Evolutionary conservation across 2,113 vertebrate genomes (phyloP).

Genomic region (Parus major): DNA sequence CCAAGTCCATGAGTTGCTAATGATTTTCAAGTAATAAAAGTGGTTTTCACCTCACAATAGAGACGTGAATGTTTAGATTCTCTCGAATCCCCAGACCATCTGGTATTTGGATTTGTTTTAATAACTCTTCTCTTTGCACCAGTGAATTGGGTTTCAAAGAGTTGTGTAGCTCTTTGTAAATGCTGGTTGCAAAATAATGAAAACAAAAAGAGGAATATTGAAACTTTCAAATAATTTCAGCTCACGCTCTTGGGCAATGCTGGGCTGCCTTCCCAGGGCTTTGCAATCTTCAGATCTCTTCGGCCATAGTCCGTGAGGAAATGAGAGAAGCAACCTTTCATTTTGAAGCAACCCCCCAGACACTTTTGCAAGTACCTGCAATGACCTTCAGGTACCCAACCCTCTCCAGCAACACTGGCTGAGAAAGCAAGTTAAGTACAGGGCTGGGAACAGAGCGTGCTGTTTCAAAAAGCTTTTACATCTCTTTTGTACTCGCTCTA

Average conservation of each 20-base stretch:
- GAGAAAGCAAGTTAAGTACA: neutral
- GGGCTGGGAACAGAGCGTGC: slow-evolving; percentile 15
- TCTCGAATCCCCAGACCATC: slow-evolving; percentile 9
- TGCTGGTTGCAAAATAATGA: slow-evolving; percentile 2
- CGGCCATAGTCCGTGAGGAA: slow-evolving; percentile 13
- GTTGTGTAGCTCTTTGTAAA: neutral
- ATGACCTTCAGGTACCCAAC: slow-evolving; percentile 30
- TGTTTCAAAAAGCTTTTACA: slow-evolving; percentile 45
- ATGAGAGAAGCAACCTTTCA: slow-evolving; percentile 37
- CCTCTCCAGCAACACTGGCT: neutral
- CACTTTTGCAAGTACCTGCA: slow-evolving; percentile 2
- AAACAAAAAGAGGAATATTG: neutral
- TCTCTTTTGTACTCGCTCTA: slow-evolving; percentile 2
- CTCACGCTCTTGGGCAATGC: neutral
- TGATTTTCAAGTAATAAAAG: neutral
- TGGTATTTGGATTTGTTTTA: neutral
- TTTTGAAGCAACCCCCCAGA: slow-evolving; percentile 23
- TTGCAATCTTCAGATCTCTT: slow-evolving; percentile 14
- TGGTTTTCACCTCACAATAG: neutral
- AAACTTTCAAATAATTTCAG: neutral
- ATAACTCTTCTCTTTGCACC: slow-evolving; percentile 12
- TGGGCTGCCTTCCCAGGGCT: neutral
- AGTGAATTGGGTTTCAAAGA: slow-evolving; percentile 30
- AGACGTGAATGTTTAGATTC: neutral
- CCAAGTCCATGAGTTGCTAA: neutral